These are phyloP conservation scores for Rhegmatorhina hoffmannsi DNA, from an alignment of 2,113 vertebrate species.

Conservation along the genomic window DNA sequence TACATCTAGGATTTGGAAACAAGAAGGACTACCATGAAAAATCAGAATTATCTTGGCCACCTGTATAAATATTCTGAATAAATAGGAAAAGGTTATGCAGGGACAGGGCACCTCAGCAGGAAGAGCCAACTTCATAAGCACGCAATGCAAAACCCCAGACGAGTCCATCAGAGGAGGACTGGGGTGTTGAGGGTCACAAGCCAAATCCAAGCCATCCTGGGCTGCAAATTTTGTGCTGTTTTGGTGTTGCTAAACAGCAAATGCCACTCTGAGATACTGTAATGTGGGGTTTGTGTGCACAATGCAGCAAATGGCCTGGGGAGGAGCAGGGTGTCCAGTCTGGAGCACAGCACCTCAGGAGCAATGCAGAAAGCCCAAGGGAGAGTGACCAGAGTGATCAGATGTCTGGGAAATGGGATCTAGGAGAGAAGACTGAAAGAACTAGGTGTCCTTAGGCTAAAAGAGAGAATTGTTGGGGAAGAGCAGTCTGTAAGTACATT, in stretches of 20 bases:
- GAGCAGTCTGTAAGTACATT: background rate
- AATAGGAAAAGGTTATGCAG: background rate
- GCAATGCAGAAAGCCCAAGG: background rate
- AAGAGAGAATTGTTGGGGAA: background rate
- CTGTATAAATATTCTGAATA: background rate
- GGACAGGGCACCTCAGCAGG: background rate
- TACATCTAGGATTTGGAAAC: background rate
- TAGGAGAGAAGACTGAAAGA: background rate
- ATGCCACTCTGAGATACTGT: background rate
- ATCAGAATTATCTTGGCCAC: background rate
- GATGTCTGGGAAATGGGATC: background rate
- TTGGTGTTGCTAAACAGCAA: background rate
- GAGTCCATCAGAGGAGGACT: background rate
- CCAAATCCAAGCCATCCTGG: background rate
- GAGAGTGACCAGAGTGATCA: background rate
- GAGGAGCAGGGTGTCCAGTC: accelerated
- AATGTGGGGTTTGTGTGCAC: background rate
- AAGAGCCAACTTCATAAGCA: background rate
- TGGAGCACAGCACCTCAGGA: background rate
- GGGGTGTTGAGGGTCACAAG: background rate
- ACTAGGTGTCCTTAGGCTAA: background rate
- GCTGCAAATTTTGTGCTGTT: background rate
- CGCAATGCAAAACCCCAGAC: background rate
- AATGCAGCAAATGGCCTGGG: background rate
- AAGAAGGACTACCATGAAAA: background rate